Conservation (phyloP, 2,113 vertebrate species). For the Labeo rohita region DNA sequence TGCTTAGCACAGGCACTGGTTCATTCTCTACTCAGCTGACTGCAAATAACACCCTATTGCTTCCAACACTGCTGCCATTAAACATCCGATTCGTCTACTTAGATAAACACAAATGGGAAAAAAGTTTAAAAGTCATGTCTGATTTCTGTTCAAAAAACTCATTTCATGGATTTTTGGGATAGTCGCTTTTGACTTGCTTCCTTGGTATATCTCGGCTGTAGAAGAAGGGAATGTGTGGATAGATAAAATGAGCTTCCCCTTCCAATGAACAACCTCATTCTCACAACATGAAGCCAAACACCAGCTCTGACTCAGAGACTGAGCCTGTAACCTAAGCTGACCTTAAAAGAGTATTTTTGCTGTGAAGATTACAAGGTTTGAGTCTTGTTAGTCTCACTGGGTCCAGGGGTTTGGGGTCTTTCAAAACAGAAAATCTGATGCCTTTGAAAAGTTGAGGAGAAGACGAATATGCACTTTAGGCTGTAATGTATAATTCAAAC, state of each 20-base stretch:
- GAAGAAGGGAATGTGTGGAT: slow-evolving; percentile 43
- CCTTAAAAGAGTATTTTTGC: slow-evolving; percentile 4
- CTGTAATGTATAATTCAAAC: neutral
- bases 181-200: slow-evolving; percentile 19
- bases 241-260: slow-evolving; percentile 47
- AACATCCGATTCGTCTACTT: neutral
- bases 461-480: neutral
- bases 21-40: slow-evolving; percentile 10
- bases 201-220: slow-evolving; percentile 36
- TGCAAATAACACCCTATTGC: slow-evolving; percentile 3
- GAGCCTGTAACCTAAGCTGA: slow-evolving; percentile 12
- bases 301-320: slow-evolving; percentile 37
- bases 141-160: neutral
- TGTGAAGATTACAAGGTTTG: neutral
- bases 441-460: neutral
- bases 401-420: neutral
- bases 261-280: slow-evolving; percentile 33
- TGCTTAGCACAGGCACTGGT: slow-evolving; percentile 14
- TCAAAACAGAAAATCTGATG: neutral
- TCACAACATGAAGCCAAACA: slow-evolving; percentile 40
- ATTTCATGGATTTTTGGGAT: neutral
- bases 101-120: neutral
- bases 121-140: neutral
- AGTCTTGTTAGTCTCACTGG: neutral
- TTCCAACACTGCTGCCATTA: neutral